phyloP scores from a whole-genome alignment of 2,888 invertebrate species.

The Lithophane leautieri region DNA sequence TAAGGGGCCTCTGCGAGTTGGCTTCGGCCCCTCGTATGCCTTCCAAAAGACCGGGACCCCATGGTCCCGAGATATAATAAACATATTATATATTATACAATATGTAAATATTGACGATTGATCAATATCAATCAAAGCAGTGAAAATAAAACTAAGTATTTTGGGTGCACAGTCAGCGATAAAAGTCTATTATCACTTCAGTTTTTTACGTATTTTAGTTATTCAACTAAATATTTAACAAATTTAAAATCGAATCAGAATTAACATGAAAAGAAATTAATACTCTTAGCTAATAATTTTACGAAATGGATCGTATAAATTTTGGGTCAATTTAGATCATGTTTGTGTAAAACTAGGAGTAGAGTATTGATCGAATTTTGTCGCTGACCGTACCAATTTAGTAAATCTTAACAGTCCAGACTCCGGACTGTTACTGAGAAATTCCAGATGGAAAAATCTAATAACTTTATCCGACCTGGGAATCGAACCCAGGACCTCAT shows the following conservation, averaged over 20 bases:
- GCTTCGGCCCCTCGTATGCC: too few species aligned
- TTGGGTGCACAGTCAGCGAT: neutral
- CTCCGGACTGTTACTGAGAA: neutral
- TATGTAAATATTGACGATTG: slow-evolving; percentile 10
- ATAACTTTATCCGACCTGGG: too few species aligned
- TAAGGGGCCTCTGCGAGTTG: too few species aligned
- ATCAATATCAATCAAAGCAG: neutral
- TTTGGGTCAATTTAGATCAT: neutral
- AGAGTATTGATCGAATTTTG: neutral
- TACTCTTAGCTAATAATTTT: neutral
- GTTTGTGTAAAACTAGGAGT: too few species aligned
- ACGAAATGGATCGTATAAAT: neutral
- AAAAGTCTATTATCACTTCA: neutral
- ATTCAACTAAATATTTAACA: neutral
- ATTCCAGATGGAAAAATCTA: neutral
- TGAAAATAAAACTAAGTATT: neutral
- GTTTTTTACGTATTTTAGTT: neutral
- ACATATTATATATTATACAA: too few species aligned
- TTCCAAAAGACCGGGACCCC: too few species aligned
- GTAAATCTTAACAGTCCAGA: neutral
- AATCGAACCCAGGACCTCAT: too few species aligned
- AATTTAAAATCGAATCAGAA: neutral
- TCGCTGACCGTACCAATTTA: too few species aligned
- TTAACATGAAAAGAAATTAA: neutral
- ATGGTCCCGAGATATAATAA: too few species aligned